Evolutionary conservation across 2,113 vertebrate species (phyloP).

Genomic region (Sphaerodactylus townsendi): DNA sequence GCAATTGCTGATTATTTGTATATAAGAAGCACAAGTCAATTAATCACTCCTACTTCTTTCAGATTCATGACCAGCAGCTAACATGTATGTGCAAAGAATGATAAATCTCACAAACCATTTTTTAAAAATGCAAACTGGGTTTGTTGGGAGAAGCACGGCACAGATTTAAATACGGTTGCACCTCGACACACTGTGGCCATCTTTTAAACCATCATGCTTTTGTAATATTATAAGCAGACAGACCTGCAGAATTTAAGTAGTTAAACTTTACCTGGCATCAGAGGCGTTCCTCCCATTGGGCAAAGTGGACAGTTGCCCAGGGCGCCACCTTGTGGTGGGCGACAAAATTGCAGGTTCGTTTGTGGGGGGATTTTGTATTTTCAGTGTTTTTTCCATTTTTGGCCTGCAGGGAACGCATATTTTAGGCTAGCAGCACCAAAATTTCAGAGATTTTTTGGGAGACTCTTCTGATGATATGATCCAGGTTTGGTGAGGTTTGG

Average conservation of each 20-base stretch:
- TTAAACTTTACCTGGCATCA: background rate
- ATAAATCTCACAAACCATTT: background rate
- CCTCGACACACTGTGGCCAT: background rate
- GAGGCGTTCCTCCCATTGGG: no score
- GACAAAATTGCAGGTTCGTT: no score
- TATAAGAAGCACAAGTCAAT: background rate
- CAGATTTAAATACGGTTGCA: background rate
- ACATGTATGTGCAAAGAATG: background rate
- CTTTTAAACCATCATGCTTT: background rate
- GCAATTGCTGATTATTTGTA: background rate
- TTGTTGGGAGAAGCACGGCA: background rate
- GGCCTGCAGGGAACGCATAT: no score
- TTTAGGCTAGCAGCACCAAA: no score
- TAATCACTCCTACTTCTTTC: fast-evolving
- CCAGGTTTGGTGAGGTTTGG: no score
- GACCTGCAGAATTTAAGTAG: background rate
- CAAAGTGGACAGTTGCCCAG: no score
- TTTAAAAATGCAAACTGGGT: background rate
- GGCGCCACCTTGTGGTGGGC: no score
- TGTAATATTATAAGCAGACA: background rate
- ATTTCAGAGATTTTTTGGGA: no score
- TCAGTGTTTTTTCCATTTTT: no score
- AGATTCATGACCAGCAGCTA: fast-evolving
- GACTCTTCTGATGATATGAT: no score
- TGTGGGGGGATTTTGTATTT: no score